Evolutionary conservation across 2,888 invertebrate genomes (phyloP).

Genomic region (Chironomus tentans): DNA sequence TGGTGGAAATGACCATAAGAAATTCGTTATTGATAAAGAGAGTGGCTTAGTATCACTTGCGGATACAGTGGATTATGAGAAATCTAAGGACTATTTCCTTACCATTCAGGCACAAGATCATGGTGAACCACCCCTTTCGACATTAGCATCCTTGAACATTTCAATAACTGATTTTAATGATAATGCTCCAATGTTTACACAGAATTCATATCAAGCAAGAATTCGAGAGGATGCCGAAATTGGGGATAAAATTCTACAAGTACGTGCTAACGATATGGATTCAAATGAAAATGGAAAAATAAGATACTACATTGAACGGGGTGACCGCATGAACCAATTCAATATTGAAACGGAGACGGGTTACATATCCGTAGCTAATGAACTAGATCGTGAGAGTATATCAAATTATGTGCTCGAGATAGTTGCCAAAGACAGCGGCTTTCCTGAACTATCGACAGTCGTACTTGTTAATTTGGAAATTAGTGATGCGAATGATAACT

Average conservation of each 20-base stretch:
- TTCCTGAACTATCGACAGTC: slow-evolving; percentile 62
- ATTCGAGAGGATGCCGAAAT: slow-evolving; percentile 69
- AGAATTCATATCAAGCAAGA: slow-evolving; percentile 63
- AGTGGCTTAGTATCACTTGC: slow-evolving; percentile 68
- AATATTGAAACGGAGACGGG: slow-evolving; percentile 67
- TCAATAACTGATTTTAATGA: slow-evolving; percentile 80
- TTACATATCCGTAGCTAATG: slow-evolving; percentile 60
- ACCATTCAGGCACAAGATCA: slow-evolving; percentile 82
- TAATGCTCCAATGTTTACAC: slow-evolving; percentile 73
- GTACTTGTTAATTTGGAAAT: slow-evolving; percentile 71
- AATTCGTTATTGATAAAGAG: slow-evolving; percentile 65
- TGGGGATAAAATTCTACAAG: slow-evolving; percentile 64
- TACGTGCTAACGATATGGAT: slow-evolving; percentile 77
- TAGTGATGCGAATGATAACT: slow-evolving; percentile 86
- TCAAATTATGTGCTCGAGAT: slow-evolving; percentile 70
- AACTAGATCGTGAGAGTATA: slow-evolving; percentile 74
- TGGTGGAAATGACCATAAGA: slow-evolving; percentile 80
- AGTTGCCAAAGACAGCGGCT: slow-evolving; percentile 71
- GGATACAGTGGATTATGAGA: slow-evolving; percentile 78
- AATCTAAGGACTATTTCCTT: slow-evolving; percentile 73
- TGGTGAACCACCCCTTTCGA: slow-evolving; percentile 79
- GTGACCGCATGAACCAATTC: slow-evolving; percentile 70
- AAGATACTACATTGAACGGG: slow-evolving; percentile 65
- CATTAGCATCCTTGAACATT: slow-evolving; percentile 78
- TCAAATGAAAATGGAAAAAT: slow-evolving; percentile 71